Evolutionary conservation across 2,797 vertebrate genomes (phyloP), one percentile per base, ranked within the genome.

Genomic region (Clarias laeviceps): DNA sequence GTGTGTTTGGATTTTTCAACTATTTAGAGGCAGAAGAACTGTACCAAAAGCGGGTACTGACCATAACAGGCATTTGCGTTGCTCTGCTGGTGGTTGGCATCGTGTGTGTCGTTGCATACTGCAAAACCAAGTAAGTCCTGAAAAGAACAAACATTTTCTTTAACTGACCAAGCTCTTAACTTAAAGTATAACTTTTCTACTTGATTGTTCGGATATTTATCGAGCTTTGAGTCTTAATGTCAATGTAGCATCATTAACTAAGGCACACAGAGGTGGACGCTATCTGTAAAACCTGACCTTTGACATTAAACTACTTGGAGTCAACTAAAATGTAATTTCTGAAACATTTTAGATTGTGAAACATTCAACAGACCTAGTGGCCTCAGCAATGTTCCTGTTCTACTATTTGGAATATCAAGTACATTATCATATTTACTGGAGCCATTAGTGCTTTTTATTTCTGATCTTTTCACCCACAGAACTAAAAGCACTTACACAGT

Each of bases 1-100:
- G 82, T 89, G 85, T 82, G 65, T 87, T 83, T 88, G 37, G 87
- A 78, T 78, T 86, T 90, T 29, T 90, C 64, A 87, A 91, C 84
- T 61, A 84, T 91, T 90, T 94, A 99, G 98, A 98, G 94, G 97
- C 97, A 0, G 98, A 99, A 93, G 96, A 98, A 93, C 95, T 99
- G 88, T 99, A 99, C 94, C 97, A 98, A 96, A 97, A 97, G 94
- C 96, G 97, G 87, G 97, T 99, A 91, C 94, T 99, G 93, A 99
- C 98, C 80, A 99, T 99, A 94, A 98, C 97, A 0, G 97, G 98
- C 92, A 99, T 99, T 94, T 99, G 97, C 64, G 97, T 99, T 92
- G 97, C 98, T 20, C 94, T 99, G 92, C 94, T 99, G 88, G 97
- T 99, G 88, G 97, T 99, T 90, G 97, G 98, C 94, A 99, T 99